phyloP scores from a whole-genome alignment of 2,113 vertebrate genomes.

The Sturnus vulgaris region DNA sequence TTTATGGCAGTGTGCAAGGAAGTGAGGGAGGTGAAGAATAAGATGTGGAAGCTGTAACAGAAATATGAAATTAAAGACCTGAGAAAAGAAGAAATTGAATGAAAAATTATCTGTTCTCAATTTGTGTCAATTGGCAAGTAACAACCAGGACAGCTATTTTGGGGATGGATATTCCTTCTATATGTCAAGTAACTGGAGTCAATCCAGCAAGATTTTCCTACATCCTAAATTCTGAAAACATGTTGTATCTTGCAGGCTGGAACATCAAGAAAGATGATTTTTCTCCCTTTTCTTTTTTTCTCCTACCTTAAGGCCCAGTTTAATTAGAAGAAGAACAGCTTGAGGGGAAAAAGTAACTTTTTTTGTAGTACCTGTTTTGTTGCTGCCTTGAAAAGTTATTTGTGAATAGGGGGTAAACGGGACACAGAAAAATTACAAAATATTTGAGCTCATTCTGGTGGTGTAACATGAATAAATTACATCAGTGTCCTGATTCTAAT shows the following conservation, averaged over 20 bases:
- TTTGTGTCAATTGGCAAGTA: constrained; percentile 53
- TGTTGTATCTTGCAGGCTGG: background rate
- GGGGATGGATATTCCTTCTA: background rate
- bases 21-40: background rate
- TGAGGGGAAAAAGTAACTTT: background rate
- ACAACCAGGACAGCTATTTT: constrained; percentile 44
- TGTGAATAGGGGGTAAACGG: background rate
- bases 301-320: background rate
- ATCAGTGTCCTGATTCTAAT: background rate
- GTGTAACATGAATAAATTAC: background rate
- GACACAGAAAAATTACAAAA: background rate
- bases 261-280: background rate
- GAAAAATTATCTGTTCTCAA: constrained; percentile 52
- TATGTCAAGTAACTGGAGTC: constrained; percentile 47
- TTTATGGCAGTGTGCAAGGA: background rate
- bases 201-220: constrained; percentile 1
- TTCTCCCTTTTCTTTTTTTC: background rate
- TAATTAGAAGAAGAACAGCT: background rate
- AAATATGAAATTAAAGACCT: background rate
- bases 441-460: background rate
- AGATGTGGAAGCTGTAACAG: background rate
- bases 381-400: background rate
- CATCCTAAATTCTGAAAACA: constrained; percentile 4
- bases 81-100: constrained; percentile 7
- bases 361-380: background rate